Evolutionary conservation across 2,888 invertebrate species (phyloP).

Genomic region (Pollenia amentaria): DNA sequence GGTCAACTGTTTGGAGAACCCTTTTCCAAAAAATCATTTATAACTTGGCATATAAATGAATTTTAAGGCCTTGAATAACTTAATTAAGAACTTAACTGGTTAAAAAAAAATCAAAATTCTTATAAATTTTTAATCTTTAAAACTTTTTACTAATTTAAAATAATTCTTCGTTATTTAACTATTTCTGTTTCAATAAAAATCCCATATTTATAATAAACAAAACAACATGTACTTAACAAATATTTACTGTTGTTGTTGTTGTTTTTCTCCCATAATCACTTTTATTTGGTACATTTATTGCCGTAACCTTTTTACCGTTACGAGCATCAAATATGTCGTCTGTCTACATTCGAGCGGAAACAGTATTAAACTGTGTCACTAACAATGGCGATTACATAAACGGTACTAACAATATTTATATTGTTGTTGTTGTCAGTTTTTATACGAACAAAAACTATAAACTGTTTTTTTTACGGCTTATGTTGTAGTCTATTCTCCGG

Average conservation of each 20-base stretch:
- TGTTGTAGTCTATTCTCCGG: background rate
- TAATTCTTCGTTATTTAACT: too few species aligned
- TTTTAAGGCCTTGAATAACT: too few species aligned
- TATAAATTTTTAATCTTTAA: too few species aligned
- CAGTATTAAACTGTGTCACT: conserved; percentile 54
- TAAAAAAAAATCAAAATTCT: too few species aligned
- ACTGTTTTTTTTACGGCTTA: conserved; percentile 8
- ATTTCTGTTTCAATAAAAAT: too few species aligned
- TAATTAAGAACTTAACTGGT: too few species aligned
- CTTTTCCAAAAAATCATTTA: too few species aligned
- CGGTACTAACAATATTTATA: conserved; percentile 15
- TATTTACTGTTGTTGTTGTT: background rate
- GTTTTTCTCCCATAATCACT: background rate
- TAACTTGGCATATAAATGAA: too few species aligned
- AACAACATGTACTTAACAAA: background rate
- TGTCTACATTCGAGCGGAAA: conserved; percentile 44
- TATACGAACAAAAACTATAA: background rate
- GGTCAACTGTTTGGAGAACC: too few species aligned
- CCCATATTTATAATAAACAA: background rate
- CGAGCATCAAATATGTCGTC: conserved; percentile 17
- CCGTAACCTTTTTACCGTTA: conserved; percentile 4
- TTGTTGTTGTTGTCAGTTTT: conserved; percentile 22
- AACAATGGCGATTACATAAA: conserved; percentile 59
- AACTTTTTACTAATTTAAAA: too few species aligned
- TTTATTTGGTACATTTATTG: conserved; percentile 5